Percentiles rank a stretch among this genome's conserved stretches.
Conservation (phyloP, 2,113 vertebrate species). For the Periophthalmodon schlosseri region DNA sequence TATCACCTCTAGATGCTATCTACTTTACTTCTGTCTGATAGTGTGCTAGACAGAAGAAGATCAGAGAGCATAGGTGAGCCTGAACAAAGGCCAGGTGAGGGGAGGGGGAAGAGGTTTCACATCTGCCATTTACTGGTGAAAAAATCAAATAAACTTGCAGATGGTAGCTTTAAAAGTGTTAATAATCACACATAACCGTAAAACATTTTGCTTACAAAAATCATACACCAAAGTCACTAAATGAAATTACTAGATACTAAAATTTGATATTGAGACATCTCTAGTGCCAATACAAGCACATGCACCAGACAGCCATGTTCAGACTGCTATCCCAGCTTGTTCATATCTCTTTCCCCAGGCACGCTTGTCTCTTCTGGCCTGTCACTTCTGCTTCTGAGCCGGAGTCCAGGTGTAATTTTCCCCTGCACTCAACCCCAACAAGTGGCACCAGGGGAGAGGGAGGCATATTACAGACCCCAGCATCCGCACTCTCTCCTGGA, state of each 20-base stretch:
- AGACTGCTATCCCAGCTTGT: slow-evolving; percentile 19
- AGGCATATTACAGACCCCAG: slow-evolving; percentile 87
- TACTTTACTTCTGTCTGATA: no score
- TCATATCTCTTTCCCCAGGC: slow-evolving; percentile 32
- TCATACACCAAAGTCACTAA: not conserved
- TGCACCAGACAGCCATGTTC: not conserved
- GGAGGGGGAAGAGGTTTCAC: no score
- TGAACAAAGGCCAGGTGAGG: no score
- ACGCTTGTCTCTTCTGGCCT: slow-evolving; percentile 24
- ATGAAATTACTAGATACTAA: not conserved
- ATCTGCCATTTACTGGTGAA: no score
- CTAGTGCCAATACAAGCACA: not conserved
- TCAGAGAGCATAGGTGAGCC: no score
- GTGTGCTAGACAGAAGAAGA: no score
- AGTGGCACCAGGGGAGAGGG: slow-evolving; percentile 77
- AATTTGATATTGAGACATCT: not conserved
- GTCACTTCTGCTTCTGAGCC: slow-evolving; percentile 45
- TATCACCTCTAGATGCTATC: no score
- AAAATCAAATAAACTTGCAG: no score
- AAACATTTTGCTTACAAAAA: not conserved
- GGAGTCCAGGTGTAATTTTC: slow-evolving; percentile 72
- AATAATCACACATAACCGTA: no score
- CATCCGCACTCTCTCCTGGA: slow-evolving; percentile 78
- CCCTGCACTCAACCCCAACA: slow-evolving; percentile 78
- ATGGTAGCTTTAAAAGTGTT: no score